Conservation (phyloP, 92 coral and sea anemone species). For the Zoanthus solanderi region DNA sequence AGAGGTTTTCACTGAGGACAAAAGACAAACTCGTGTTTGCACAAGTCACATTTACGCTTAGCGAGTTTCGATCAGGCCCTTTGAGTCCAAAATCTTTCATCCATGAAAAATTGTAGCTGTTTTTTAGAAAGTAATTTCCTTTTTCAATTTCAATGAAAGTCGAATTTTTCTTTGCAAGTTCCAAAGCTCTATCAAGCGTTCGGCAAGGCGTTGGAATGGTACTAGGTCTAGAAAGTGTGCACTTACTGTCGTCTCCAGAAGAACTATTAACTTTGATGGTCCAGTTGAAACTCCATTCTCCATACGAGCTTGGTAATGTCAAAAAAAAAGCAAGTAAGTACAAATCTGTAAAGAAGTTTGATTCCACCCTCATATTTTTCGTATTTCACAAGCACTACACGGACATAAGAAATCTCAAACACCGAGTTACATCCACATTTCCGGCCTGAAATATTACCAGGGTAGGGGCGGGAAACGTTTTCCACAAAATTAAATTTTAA, state of each 20-base stretch:
- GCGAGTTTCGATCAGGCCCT: conserved; percentile 55
- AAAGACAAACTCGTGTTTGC: conserved; percentile 80
- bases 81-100: conserved; percentile 66
- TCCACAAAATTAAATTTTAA: too few species aligned
- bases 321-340: not conserved
- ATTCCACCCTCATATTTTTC: not conserved
- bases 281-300: not conserved
- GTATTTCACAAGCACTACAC: not conserved
- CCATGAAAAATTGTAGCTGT: conserved; percentile 62
- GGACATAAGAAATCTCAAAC: too few species aligned
- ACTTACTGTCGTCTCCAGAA: conserved; percentile 54
- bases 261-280: conserved; percentile 55
- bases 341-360: not conserved
- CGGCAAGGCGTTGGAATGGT: conserved; percentile 57
- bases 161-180: conserved; percentile 59
- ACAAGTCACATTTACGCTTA: conserved; percentile 63
- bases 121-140: conserved; percentile 73
- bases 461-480: too few species aligned
- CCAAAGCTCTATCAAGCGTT: conserved; percentile 72
- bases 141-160: conserved; percentile 54
- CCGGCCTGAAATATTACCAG: too few species aligned
- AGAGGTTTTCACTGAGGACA: conserved; percentile 67
- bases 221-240: conserved; percentile 1
- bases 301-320: not conserved
- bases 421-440: too few species aligned